A percentile compares a stretch with the other conserved stretches of the same genome.
phyloP scores from a whole-genome alignment of 2,797 vertebrate species.

The Tinamus major region DNA sequence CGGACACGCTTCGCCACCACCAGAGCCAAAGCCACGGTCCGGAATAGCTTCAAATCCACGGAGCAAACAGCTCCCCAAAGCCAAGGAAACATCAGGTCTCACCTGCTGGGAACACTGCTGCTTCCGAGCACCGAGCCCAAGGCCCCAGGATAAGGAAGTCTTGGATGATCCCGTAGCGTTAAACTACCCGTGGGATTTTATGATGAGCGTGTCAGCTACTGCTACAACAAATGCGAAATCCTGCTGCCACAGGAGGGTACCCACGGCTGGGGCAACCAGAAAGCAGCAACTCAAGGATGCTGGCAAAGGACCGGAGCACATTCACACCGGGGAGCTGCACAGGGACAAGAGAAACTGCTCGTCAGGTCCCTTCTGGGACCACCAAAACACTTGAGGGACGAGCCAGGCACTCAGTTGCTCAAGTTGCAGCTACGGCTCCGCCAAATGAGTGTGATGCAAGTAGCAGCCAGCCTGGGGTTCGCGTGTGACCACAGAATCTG shows the following conservation, averaged over 20 bases:
- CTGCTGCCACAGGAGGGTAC: too few species aligned
- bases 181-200: background rate
- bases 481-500: background rate
- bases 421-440: background rate
- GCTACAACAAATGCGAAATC: background rate
- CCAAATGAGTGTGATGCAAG: background rate
- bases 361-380: background rate
- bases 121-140: background rate
- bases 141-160: background rate
- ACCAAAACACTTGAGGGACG: background rate
- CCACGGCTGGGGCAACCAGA: background rate
- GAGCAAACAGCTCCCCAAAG: background rate
- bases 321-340: background rate
- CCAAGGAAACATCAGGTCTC: slow-evolving; percentile 2
- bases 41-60: background rate
- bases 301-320: background rate
- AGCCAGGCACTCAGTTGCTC: background rate
- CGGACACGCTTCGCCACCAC: background rate
- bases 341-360: background rate
- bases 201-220: background rate
- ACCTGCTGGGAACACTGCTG: background rate
- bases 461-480: background rate
- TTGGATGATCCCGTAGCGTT: background rate
- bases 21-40: background rate
- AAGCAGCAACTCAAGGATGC: background rate